phyloP scores from a whole-genome alignment of 2,113 vertebrate genomes.

The Neofelis nebulosa region DNA sequence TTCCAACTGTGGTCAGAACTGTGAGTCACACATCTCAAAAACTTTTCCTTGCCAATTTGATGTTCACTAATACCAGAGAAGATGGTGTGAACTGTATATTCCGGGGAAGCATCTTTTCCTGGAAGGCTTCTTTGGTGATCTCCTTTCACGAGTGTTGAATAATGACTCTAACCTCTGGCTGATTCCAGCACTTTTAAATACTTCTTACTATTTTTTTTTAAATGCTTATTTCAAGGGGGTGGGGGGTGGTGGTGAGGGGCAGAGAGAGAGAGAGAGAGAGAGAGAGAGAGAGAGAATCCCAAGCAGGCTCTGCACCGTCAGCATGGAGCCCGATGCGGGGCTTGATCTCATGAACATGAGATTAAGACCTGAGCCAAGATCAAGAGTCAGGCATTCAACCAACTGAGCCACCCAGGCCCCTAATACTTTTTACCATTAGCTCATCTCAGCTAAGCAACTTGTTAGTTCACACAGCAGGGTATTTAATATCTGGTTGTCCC shows the following conservation, averaged over 20 bases:
- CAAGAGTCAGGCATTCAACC: too few species aligned
- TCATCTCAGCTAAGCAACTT: neutral
- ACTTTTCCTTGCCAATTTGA: neutral
- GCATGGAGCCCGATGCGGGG: too few species aligned
- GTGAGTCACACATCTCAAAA: neutral
- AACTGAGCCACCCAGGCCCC: too few species aligned
- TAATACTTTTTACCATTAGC: neutral
- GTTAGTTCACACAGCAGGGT: neutral
- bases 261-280: too few species aligned
- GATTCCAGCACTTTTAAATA: neutral
- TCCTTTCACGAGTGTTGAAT: neutral
- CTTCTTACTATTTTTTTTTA: neutral
- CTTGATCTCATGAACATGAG: too few species aligned
- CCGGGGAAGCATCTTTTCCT: neutral
- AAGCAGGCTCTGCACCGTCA: too few species aligned
- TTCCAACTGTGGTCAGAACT: neutral
- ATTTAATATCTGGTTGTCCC: neutral
- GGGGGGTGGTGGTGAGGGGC: too few species aligned
- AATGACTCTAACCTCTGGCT: neutral
- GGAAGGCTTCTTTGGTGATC: neutral
- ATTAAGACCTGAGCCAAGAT: too few species aligned
- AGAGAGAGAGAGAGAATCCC: too few species aligned
- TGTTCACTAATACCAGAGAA: neutral
- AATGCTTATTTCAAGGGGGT: too few species aligned
- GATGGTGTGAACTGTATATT: neutral